Percentiles rank a stretch among this genome's conserved stretches.
phyloP scores from a whole-genome alignment of 2,113 vertebrate genomes.

The Onychostoma macrolepis region DNA sequence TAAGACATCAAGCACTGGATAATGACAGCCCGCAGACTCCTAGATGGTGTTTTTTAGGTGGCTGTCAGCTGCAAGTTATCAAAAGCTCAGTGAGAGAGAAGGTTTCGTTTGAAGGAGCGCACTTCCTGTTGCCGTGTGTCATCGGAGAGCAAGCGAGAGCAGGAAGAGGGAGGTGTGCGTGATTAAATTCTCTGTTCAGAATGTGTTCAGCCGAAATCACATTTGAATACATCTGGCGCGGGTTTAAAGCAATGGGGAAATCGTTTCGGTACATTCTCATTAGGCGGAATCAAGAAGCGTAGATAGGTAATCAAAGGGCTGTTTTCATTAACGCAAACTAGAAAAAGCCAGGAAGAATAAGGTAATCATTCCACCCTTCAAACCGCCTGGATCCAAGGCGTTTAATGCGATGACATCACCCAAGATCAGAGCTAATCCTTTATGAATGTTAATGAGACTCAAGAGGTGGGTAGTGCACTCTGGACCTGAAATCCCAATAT shows the following conservation, averaged over 20 bases:
- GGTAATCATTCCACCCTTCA: conserved; percentile 16
- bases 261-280: conserved; percentile 55
- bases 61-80: conserved; percentile 7
- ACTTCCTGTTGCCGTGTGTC: conserved; percentile 26
- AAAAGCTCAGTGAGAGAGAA: neutral
- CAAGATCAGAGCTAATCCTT: conserved; percentile 42
- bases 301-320: conserved; percentile 47
- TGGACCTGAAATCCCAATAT: conserved; percentile 41
- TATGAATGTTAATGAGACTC: conserved; percentile 47
- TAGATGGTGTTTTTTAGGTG: neutral
- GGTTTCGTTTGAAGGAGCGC: conserved; percentile 22
- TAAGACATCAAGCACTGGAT: neutral
- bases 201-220: conserved; percentile 49
- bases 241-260: conserved; percentile 47
- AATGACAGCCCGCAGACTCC: neutral
- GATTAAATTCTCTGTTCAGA: conserved; percentile 41
- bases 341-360: conserved; percentile 42
- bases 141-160: neutral
- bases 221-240: conserved; percentile 45
- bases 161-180: conserved; percentile 37
- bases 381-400: conserved; percentile 18
- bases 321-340: conserved; percentile 32
- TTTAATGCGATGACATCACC: conserved; percentile 43
- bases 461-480: conserved; percentile 6
- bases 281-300: conserved; percentile 50